Evolutionary conservation across 2,888 invertebrate species (phyloP), one percentile per base, ranked within the genome.

Genomic region (Chrysodeixis includens): DNA sequence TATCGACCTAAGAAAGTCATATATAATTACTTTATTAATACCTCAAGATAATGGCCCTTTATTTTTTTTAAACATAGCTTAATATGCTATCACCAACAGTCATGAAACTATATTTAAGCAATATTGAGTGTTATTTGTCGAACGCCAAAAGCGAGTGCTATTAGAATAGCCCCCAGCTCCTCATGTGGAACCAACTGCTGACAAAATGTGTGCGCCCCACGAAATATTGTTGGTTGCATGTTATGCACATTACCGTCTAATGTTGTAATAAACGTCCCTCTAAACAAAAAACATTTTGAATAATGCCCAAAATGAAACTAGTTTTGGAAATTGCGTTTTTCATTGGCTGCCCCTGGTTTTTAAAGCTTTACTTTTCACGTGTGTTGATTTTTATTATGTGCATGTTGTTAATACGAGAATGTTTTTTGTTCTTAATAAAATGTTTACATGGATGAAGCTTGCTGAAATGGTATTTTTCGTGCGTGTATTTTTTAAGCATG

Each of bases 191-290:
- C 84, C 82, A 85, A 85, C 75, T 86, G 85, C 83, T 85, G 88
- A 87, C 88, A 86, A 86, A 90, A 86, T 83, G 84, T 83, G 82
- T 83, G 85, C 74, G 76, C 79, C 81, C 85, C 75, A 74, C 82
- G 82, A 88, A 87, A 87, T 89, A 87, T 83, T 81, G 78, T 78
- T 62, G 77, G 66, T 63, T 79, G 81, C 78, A 83, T 77, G 76
- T 78, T 84, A 81, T 83, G 76, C 72, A 75, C 68, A 75, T 73
- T 72, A 74, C 40, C 6, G 44, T 52, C 69, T 74, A 71, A 71
- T 69, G 49, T 55, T 54, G 55, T 60, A 52, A 70, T 69, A 46
- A 58, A 71, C 30, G 62, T 62, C 46, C 44, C 54, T 57, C 44
- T 64, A 60, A 71, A 71, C 66, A 74, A 73, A 74, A 40, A 52